Evolutionary conservation across 2,888 invertebrate genomes (phyloP).

Genomic region (Dynastes tityus): DNA sequence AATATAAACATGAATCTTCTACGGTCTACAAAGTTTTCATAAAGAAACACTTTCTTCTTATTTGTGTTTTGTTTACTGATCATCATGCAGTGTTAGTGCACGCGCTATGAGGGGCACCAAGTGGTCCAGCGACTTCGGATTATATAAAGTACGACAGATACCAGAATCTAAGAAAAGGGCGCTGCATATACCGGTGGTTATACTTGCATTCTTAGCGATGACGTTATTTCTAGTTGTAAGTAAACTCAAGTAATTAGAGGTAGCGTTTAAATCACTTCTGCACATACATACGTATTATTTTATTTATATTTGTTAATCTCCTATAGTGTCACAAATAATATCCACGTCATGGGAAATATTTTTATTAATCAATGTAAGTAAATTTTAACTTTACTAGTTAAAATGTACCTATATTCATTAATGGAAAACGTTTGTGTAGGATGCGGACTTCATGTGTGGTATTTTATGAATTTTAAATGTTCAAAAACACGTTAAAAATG

Average conservation of each 20-base stretch:
- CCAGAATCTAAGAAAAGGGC: slow-evolving; percentile 51
- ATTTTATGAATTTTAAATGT: too few species aligned
- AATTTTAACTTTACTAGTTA: too few species aligned
- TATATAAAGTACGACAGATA: slow-evolving; percentile 58
- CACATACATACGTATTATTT: background rate
- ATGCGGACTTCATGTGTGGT: too few species aligned
- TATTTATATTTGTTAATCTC: too few species aligned
- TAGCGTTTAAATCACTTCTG: background rate
- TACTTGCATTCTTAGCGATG: slow-evolving; percentile 55
- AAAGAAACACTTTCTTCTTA: slow-evolving; percentile 49
- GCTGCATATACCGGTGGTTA: slow-evolving; percentile 53
- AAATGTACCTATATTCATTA: too few species aligned
- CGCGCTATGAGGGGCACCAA: slow-evolving; percentile 42
- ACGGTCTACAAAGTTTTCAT: slow-evolving; percentile 47
- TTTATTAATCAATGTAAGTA: too few species aligned
- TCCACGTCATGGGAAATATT: too few species aligned
- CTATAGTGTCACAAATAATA: too few species aligned
- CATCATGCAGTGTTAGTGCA: slow-evolving; percentile 14
- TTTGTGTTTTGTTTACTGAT: background rate
- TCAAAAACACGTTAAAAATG: too few species aligned
- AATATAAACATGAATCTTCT: slow-evolving; percentile 30
- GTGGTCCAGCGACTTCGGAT: slow-evolving; percentile 61
- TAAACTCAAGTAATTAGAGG: slow-evolving; percentile 42
- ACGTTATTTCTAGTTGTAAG: slow-evolving; percentile 60
- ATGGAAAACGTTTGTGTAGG: too few species aligned